phyloP scores from a whole-genome alignment of 2,888 invertebrate species.

The Tetranychus piercei region DNA sequence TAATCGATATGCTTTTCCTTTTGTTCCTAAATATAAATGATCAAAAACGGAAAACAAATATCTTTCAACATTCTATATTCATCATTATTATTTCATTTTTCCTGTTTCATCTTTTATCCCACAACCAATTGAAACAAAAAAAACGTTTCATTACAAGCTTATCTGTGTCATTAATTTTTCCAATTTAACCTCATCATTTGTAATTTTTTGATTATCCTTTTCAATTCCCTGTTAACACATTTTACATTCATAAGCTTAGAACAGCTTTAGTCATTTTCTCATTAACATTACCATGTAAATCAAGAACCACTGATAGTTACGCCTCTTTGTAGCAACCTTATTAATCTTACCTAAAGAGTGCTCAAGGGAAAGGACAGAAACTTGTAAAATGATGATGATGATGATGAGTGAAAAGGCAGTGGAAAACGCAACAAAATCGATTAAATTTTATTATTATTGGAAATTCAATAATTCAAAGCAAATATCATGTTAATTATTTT shows the following conservation, averaged over 20 bases:
- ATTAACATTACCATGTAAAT: neutral
- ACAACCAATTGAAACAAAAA: no score
- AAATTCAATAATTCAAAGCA: neutral
- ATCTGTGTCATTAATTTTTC: neutral
- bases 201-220: neutral
- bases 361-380: neutral
- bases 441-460: neutral
- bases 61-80: no score
- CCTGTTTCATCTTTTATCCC: no score
- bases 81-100: no score
- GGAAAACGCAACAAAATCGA: neutral
- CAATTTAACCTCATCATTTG: neutral
- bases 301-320: neutral
- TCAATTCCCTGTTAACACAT: neutral
- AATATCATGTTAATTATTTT: neutral
- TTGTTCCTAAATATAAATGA: no score
- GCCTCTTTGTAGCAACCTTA: neutral
- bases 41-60: no score
- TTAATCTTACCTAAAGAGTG: neutral
- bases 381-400: neutral
- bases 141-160: no score
- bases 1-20: no score
- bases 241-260: neutral
- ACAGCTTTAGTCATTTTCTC: neutral
- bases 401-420: neutral